Base-by-base conservation (phyloP, 2,113 vertebrate species). In the Dipodomys spectabilis region DNA sequence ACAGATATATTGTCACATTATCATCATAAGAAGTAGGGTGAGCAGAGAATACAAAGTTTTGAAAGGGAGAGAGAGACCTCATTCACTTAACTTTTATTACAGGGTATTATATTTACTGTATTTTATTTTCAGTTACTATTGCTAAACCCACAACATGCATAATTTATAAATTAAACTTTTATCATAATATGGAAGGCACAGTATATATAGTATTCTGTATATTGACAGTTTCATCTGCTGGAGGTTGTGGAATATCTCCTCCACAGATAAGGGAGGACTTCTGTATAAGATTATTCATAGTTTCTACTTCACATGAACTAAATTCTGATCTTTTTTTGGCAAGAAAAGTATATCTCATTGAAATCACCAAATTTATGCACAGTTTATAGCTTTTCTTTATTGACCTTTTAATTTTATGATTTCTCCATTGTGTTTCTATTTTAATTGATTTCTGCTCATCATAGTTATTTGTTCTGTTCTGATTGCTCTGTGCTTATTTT, bases 401-500 rank as follows among this genome's bases (percentile, higher is more conserved):
- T 86, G 57, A 67, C 7, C 22, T 67, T 93, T 82, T 78, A 64
- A 87, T 77, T 78, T 90, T 65, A 82, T 68, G 28, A 83, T 81
- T 72, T 77, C 53, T 90, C 18, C 82, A 90, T 5, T 77, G 11
- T 77, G 11, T 71, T 85, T 65, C 53, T 65, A 5, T 44, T 93
- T 88, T 94, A n/a, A 93, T 12, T 87, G 65, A 91, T 83, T 88
- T 71, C 22, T 83, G 28, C 30, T 69, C 71, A 77, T 25, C 53
- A 86, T 67, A 84, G 83, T 88, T 88, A 85, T 49, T 27, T 90
- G 15, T n/a, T 80, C 22, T 20, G 75, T 13, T 62, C 60, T 19
- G 60, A 16, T 90, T 95, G 45, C 35, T 88, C 91, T 89, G 49
- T 64, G 30, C 35, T 81, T 88, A 88, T 71, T 95, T 79, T 60